phyloP scores from a whole-genome alignment of 1,140 invertebrate species.

The Drosophila mojavensis region DNA sequence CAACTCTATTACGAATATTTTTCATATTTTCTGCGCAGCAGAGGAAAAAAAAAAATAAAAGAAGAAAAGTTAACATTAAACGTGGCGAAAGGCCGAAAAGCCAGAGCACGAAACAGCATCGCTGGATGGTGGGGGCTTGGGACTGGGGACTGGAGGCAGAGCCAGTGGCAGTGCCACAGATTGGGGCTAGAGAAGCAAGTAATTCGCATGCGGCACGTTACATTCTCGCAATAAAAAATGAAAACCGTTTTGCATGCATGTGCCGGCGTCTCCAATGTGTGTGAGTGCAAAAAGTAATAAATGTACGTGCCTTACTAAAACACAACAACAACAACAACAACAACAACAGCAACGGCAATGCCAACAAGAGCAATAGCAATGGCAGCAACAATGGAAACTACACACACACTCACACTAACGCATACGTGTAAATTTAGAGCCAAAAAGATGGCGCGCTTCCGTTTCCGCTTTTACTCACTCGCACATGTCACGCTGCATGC shows the following conservation, averaged over 20 bases:
- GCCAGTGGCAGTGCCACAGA: conserved; percentile 21
- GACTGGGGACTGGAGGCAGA: conserved; percentile 7
- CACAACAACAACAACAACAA: conserved; percentile 39
- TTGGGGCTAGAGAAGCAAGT: conserved; percentile 62
- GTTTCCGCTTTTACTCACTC: conserved; percentile 45
- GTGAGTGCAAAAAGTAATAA: conserved; percentile 67
- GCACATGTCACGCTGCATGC: conserved; percentile 66
- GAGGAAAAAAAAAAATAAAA: conserved; percentile 22
- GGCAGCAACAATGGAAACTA: conserved; percentile 27
- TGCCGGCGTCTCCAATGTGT: conserved; percentile 44
- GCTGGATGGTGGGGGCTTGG: background rate
- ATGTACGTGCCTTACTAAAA: conserved; percentile 77
- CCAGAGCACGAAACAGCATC: conserved; percentile 1
- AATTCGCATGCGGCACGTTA: conserved; percentile 82
- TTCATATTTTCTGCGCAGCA: conserved; percentile 73
- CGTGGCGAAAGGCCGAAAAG: conserved; percentile 71
- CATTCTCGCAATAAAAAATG: conserved; percentile 81
- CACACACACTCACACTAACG: conserved; percentile 13
- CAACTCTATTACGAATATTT: conserved; percentile 83
- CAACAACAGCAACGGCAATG: conserved; percentile 7
- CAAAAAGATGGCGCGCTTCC: conserved; percentile 57
- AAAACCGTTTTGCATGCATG: conserved; percentile 79
- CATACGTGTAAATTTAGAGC: conserved; percentile 71
- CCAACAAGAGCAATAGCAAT: conserved; percentile 13
- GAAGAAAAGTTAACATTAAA: conserved; percentile 75